Percentiles rank a stretch among this genome's conserved stretches.
These are phyloP conservation scores for Drosophila triauraria DNA, from an alignment of 1,140 invertebrate species.

Conservation along the genomic window DNA sequence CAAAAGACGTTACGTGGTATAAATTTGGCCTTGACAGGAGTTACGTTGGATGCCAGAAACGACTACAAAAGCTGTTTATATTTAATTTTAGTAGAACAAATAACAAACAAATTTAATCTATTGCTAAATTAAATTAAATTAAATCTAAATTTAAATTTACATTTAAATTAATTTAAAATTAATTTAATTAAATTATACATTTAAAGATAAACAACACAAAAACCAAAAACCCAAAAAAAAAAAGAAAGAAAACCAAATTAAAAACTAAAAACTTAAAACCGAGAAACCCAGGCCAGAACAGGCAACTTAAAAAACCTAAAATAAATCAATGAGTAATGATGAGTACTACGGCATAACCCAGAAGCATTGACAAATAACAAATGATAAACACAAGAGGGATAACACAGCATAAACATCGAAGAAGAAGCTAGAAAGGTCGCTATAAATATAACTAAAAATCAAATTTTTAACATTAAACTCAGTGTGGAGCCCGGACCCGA, in stretches of 20 bases:
- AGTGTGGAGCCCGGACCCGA: not conserved
- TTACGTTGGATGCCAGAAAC: constrained; percentile 85
- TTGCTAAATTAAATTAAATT: constrained; percentile 74
- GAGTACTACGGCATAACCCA: constrained; percentile 40
- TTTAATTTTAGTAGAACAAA: constrained; percentile 85
- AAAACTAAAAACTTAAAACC: constrained; percentile 28
- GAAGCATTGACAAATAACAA: constrained; percentile 35
- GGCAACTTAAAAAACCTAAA: constrained; percentile 21
- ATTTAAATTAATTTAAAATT: constrained; percentile 50
- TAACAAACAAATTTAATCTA: constrained; percentile 77
- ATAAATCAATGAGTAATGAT: constrained; percentile 31
- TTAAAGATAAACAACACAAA: constrained; percentile 58
- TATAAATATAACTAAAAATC: constrained; percentile 33
- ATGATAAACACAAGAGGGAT: constrained; percentile 26
- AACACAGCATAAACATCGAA: constrained; percentile 45
- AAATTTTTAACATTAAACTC: constrained; percentile 32
- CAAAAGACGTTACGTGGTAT: constrained; percentile 84
- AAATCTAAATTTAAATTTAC: constrained; percentile 45
- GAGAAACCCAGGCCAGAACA: constrained; percentile 26
- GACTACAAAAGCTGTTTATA: constrained; percentile 85
- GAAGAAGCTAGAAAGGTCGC: constrained; percentile 18
- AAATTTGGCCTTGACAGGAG: constrained; percentile 84
- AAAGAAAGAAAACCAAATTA: constrained; percentile 49
- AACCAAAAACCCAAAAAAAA: constrained; percentile 26
- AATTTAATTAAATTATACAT: constrained; percentile 65